phyloP scores from a whole-genome alignment of 2,113 vertebrate genomes.

The Fregata magnificens region DNA sequence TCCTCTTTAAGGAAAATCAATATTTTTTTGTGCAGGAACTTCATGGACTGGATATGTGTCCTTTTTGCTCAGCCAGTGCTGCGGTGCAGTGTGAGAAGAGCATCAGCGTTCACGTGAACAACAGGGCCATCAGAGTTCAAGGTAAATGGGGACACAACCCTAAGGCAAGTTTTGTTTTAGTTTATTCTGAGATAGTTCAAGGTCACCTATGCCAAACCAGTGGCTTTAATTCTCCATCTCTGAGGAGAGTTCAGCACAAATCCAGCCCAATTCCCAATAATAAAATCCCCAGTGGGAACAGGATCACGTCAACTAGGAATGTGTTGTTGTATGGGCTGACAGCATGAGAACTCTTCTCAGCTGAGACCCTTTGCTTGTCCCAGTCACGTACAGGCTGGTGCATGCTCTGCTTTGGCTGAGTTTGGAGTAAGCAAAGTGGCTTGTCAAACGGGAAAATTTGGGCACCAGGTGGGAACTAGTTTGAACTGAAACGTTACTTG shows the following conservation, averaged over 20 bases:
- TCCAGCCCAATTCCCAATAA: background rate
- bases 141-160: background rate
- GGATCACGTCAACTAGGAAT: accelerated
- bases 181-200: background rate
- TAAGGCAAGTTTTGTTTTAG: background rate
- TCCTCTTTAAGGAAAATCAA: background rate
- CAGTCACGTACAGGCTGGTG: background rate
- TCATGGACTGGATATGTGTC: background rate
- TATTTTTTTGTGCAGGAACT: background rate
- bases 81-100: background rate
- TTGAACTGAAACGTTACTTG: background rate
- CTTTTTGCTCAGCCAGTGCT: background rate
- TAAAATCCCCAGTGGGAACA: background rate
- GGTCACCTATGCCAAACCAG: background rate
- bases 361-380: background rate
- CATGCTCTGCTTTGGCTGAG: background rate
- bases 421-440: background rate
- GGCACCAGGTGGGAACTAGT: background rate
- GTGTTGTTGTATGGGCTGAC: background rate
- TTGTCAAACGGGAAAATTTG: background rate
- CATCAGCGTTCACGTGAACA: background rate
- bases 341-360: background rate
- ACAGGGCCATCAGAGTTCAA: background rate
- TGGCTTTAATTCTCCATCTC: background rate
- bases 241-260: background rate